These are phyloP conservation scores for honey bee (Apis mellifera) DNA, from an alignment of 1,140 invertebrate species.

Conservation along the genomic window Amel_HAv3.1 CM009940.2:6804501-6805000, in stretches of 20 bases:
- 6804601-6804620: slow-evolving; percentile 20
- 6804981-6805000: background rate
- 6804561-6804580: slow-evolving; percentile 45
- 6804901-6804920: background rate
- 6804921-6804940: background rate
- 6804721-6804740: background rate
- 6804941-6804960: slow-evolving; percentile 16
- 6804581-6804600: slow-evolving; percentile 19
- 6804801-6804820: too few species aligned
- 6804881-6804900: background rate
- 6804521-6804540: slow-evolving; percentile 15
- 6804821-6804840: background rate
- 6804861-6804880: too few species aligned
- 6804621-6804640: background rate
- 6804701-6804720: background rate
- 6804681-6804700: too few species aligned
- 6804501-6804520: slow-evolving; percentile 10
- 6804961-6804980: background rate
- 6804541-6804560: slow-evolving; percentile 36
- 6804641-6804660: background rate
- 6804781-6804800: too few species aligned
- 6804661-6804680: too few species aligned
- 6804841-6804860: background rate
- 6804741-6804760: background rate
- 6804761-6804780: too few species aligned